Conservation (phyloP, 2,113 vertebrate species). For the Gymnarchus niloticus region DNA sequence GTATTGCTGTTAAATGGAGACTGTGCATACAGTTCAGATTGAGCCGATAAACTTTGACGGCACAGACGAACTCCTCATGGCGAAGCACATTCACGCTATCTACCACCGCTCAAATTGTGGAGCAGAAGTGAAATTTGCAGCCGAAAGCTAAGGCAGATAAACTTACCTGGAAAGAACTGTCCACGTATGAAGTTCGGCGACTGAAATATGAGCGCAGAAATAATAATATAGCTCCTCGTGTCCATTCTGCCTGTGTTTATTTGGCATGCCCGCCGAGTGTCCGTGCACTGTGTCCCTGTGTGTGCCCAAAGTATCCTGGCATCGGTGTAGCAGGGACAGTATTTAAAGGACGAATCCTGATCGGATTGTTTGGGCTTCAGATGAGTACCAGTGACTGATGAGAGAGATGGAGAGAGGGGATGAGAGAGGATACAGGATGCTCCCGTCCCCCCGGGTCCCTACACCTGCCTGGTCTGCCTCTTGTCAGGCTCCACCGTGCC, state of each 20-base stretch:
- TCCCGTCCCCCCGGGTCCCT: constrained; percentile 63
- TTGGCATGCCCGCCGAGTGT: constrained; percentile 58
- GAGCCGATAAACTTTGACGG: constrained; percentile 8
- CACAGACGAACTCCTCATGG: background rate
- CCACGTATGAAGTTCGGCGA: constrained; percentile 54
- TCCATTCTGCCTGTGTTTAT: constrained; percentile 54
- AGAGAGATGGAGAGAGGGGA: constrained; percentile 27
- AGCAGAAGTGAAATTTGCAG: background rate
- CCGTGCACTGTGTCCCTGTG: constrained; percentile 34
- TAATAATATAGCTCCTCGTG: constrained; percentile 49
- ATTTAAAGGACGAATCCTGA: constrained; percentile 37
- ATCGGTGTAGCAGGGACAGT: constrained; percentile 42
- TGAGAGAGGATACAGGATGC: constrained; percentile 36
- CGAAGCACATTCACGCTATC: background rate
- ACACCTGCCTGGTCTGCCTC: constrained; percentile 47
- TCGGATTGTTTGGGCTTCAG: constrained; percentile 36
- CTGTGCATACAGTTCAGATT: background rate
- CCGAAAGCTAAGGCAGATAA: background rate
- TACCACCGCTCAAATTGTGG: background rate
- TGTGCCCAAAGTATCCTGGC: constrained; percentile 42
- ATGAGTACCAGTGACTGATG: constrained; percentile 46
- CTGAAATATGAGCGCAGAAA: constrained; percentile 55
- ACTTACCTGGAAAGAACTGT: constrained; percentile 72
- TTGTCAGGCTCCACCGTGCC: constrained; percentile 1
- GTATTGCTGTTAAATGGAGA: background rate